Base-by-base conservation (phyloP, 2,113 vertebrate genomes). In the Triplophysa dalaica region DNA sequence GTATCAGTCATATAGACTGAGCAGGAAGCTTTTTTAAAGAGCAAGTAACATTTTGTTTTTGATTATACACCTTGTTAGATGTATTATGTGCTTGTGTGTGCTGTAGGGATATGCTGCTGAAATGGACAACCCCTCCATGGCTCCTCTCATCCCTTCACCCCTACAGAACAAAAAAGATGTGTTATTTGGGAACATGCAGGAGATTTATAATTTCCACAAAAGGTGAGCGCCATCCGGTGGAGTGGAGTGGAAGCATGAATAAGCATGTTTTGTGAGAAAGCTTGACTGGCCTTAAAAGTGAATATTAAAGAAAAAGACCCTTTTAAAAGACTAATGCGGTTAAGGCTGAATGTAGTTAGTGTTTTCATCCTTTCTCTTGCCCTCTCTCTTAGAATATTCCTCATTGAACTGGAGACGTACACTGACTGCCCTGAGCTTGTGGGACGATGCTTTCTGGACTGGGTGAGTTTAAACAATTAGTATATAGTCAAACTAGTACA, bases 141-240 rank as follows among this genome's bases (percentile, higher is more conserved):
- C 89, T 21, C 92, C 93, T 70, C 95, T 98, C 78, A 94, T 99
- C 21, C 93, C 96, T 0, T 73, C 92, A 2, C 90, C 93, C 70
- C 89, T 99, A 33, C 96, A 95, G 54, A 95, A 95, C 90, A 99
- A 98, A 89, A 98, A 97, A 90, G 94, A 95, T 41, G 86, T 98
- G 77, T 91, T 99, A 78, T 99, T 99, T 82, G 98, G 98, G n/a
- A 99, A 99, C 88, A 98, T 99, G 97, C 92, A 95, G 16, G 97
- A 99, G 87, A 99, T 99, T 83, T 98, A 98, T 84, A 93, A 97
- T 82, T 99, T 99, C 83, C 98, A 99, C 82, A 95, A 96, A 90
- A 95, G 96, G 98, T 98, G 50, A 88, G 75, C 1, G 8, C 79
- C 73, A 60, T 22, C 79, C 86, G 64, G 45, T 84, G 69, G 65